These are phyloP conservation scores for Maniola hyperantus DNA, from an alignment of 2,888 invertebrate species.

Conservation along the genomic window DNA sequence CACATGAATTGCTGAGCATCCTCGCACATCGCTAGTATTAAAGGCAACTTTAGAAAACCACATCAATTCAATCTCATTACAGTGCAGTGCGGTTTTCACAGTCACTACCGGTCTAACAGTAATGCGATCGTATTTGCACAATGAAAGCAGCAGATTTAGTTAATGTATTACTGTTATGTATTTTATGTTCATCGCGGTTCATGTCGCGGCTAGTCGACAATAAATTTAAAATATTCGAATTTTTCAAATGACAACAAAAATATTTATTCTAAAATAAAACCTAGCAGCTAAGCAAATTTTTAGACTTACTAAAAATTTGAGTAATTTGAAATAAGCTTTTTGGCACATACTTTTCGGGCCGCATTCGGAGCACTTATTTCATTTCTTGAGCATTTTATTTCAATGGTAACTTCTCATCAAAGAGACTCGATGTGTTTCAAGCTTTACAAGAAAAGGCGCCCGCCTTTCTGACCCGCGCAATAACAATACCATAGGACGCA, in stretches of 20 bases:
- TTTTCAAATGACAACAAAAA: too few relatives aligned
- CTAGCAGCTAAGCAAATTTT: too few relatives aligned
- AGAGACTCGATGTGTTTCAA: too few relatives aligned
- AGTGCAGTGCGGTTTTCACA: constrained; percentile 7
- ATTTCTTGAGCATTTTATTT: too few relatives aligned
- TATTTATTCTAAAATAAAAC: too few relatives aligned
- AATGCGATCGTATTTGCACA: constrained; percentile 12
- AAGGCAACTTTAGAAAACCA: not conserved
- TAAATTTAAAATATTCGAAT: too few relatives aligned
- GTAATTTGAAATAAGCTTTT: too few relatives aligned
- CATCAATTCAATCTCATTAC: constrained; percentile 13
- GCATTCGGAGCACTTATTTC: too few relatives aligned
- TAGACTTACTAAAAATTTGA: too few relatives aligned
- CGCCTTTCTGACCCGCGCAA: constrained; percentile 9
- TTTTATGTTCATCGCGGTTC: not conserved
- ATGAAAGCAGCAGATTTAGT: constrained; percentile 2
- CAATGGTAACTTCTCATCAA: too few relatives aligned
- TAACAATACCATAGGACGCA: constrained; percentile 11
- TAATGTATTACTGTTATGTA: not conserved
- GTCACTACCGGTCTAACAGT: not conserved
- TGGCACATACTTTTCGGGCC: too few relatives aligned
- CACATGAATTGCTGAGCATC: not conserved
- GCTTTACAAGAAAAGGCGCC: constrained; percentile 5
- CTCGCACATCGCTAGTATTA: not conserved
- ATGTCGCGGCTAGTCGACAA: too few relatives aligned